Base-by-base conservation (phyloP, 2,888 invertebrate species). In the Auanema sp. region DNA sequence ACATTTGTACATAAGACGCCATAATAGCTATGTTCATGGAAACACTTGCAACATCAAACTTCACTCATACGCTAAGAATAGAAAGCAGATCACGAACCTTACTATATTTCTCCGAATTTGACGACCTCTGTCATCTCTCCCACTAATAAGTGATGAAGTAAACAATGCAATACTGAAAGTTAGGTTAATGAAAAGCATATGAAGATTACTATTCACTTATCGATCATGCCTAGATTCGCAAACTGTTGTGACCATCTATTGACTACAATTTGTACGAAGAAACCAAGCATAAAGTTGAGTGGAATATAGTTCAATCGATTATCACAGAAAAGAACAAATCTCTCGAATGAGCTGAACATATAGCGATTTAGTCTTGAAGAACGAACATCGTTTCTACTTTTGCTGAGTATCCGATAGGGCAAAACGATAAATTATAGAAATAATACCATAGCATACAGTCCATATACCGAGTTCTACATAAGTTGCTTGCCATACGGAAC, bases 241-340 rank as follows among this genome's bases (percentile, higher is more conserved):
- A 72, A 70, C 47, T 68, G 68, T 6, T 66, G 65, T 60, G 65
- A 67, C 72, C 72, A 72, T 11, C 72, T 58, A 51, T 75, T 72
- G 57, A 75, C 71, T 4, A 78, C 74, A 18, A 72, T 71, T 18
- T 75, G 72, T n/a, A 78, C 78, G 54, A 78, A 78, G 55, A 78
- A 78, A 47, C 70, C 69, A 10, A 78, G 64, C 75, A 78, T 72
- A 64, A 78, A 78, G 33, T 71, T 74, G 44, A 78, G 57, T 11
- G 76, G 76, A 42, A 76, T 72, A 57, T 70, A 72, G 51, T 61
- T 64, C 49, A 76, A 51, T 59, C 72, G 60, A n/a, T 69, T 62
- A 51, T 75, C 70, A 47, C 70, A 69, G 51, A 73, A 71, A 40
- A 54, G 56, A 59, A 71, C 71, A 42, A 78, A 65, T 51, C 66